phyloP scores from a whole-genome alignment of 2,113 vertebrate genomes.

The Morone chrysops region DNA sequence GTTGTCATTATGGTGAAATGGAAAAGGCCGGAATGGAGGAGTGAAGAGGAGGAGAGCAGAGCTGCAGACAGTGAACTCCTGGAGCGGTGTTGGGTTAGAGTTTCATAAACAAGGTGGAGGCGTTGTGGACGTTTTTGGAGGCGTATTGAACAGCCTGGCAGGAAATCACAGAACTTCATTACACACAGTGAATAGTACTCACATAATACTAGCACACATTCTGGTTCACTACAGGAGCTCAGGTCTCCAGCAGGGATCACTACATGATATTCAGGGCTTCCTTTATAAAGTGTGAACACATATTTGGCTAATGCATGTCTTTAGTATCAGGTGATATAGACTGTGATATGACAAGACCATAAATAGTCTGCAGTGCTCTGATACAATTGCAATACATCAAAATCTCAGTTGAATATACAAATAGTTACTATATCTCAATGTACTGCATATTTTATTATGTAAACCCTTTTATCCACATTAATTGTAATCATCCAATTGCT shows the following conservation, averaged over 20 bases:
- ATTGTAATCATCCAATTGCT: too few species aligned
- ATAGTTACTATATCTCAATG: too few species aligned
- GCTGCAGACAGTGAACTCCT: slow-evolving; percentile 7
- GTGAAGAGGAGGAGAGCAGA: slow-evolving; percentile 9
- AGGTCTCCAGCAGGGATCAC: slow-evolving; percentile 28
- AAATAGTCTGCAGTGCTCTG: too few species aligned
- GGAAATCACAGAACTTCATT: slow-evolving; percentile 25
- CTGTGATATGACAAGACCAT: too few species aligned
- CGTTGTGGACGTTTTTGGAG: slow-evolving; percentile 30
- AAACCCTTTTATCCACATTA: background rate
- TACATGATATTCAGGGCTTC: background rate
- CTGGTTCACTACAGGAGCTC: slow-evolving; percentile 24
- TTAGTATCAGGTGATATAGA: background rate
- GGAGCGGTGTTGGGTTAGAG: slow-evolving; percentile 1
- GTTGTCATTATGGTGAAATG: slow-evolving; percentile 38
- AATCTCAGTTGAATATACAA: too few species aligned
- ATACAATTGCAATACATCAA: too few species aligned
- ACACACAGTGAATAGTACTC: slow-evolving; percentile 4
- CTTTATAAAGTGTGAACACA: background rate
- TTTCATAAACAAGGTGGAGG: slow-evolving; percentile 41
- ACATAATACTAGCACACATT: background rate
- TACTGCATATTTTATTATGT: background rate
- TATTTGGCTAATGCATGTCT: background rate
- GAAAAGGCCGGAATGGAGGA: slow-evolving; percentile 16
- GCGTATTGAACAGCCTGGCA: slow-evolving; percentile 40